Evolutionary conservation across 2,113 vertebrate species (phyloP), one percentile per base, ranked within the genome.

Genomic region (Pomatorhinus ruficollis): DNA sequence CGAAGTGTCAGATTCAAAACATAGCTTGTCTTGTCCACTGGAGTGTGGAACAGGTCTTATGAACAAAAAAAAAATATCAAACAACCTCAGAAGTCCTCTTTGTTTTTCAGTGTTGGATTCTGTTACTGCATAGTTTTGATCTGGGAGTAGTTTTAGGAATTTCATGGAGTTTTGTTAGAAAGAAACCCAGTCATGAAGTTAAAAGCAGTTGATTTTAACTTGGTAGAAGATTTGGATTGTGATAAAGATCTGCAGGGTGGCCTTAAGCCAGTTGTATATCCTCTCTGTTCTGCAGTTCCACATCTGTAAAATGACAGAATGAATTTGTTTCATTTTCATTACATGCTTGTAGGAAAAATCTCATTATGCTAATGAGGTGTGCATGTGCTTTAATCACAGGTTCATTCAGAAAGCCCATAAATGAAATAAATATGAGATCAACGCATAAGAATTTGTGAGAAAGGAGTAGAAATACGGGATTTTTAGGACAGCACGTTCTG

Each of bases 281-380:
- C 49, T 87, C 64, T 77, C 39, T 66, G 42, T 89, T 93, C 81
- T 33, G 65, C 72, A 72, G 83, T 60, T 94, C 87, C 72, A 90
- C 77, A 84, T 82, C 96, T 94, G 83, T 94, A 94, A 91, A 82
- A 37, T 65, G 77, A 91, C 45, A 33, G 49, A 61, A 79, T 78
- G 74, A 85, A 87, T 93, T 89, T 76, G 42, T 92, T 80, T 81
- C 86, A 6, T 76, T 95, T 89, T 91, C 70, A 66, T 80, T 78
- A 93, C n/a, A 45, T 72, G 74, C 61, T 87, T 79, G 84, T 85
- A 89, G 86, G 89, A 93, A 95, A 93, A 95, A 94, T 87, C 65
- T 83, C 87, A 79, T 91, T 91, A 96, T 96, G 95, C 87, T 95
- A 95, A 94, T 92, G 65, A 94, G 56, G 61, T 89, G 25, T 91